Percentiles rank a stretch among this genome's conserved stretches.
These are phyloP conservation scores for Toxotes chatareus DNA, from an alignment of 2,113 vertebrate species.

Conservation along the genomic window DNA sequence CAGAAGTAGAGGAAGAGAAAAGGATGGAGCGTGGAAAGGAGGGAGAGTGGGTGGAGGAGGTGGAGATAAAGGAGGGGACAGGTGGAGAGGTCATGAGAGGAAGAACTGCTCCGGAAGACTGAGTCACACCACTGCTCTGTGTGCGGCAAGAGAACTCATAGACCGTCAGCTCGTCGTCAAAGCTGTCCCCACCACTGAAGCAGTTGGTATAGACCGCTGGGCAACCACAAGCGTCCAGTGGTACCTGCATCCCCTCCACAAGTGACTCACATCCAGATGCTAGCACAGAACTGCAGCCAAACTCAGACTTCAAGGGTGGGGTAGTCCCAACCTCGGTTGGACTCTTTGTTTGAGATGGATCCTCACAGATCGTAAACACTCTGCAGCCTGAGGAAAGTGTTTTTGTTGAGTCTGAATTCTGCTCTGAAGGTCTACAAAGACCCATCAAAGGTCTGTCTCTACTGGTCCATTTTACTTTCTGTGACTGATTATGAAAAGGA, in stretches of 20 bases:
- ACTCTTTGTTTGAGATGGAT: constrained; percentile 58
- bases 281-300: constrained; percentile 72
- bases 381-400: constrained; percentile 62
- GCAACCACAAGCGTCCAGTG: constrained; percentile 88
- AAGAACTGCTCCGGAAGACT: constrained; percentile 53
- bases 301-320: constrained; percentile 66
- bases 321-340: constrained; percentile 22
- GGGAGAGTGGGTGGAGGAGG: constrained; percentile 83
- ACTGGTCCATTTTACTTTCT: constrained; percentile 52
- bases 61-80: constrained; percentile 71
- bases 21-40: constrained; percentile 72
- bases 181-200: constrained; percentile 83
- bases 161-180: constrained; percentile 82
- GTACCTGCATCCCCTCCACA: constrained; percentile 74
- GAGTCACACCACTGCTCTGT: constrained; percentile 48
- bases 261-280: constrained; percentile 76
- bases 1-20: constrained; percentile 75
- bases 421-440: constrained; percentile 61
- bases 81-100: constrained; percentile 70
- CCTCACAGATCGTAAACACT: constrained; percentile 74
- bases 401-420: constrained; percentile 37
- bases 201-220: constrained; percentile 89
- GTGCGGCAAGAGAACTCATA: constrained; percentile 79
- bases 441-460: constrained; percentile 66
- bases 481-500: constrained; percentile 54